phyloP scores from a whole-genome alignment of 1,140 invertebrate species.

The Heterodera carotae region DNA sequence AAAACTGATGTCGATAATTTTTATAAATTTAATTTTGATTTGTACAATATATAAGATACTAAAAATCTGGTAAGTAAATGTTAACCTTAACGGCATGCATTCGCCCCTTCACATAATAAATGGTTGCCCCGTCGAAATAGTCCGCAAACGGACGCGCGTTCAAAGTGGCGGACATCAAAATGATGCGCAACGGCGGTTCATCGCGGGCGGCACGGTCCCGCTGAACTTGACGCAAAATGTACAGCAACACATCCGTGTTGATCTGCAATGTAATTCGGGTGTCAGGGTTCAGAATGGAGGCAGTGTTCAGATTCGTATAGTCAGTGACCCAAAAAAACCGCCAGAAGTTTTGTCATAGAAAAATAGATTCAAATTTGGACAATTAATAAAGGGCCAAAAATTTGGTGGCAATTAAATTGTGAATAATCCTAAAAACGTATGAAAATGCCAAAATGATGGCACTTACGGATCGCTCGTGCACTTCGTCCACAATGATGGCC shows the following conservation, averaged over 20 bases:
- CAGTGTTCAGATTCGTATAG: no score
- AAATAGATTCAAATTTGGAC: no score
- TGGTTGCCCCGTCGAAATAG: slow-evolving; percentile 84
- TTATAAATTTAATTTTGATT: no score
- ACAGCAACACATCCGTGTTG: slow-evolving; percentile 86
- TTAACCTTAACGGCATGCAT: slow-evolving; percentile 77
- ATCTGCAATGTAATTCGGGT: background rate
- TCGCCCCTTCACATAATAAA: slow-evolving; percentile 85
- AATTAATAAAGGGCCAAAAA: no score
- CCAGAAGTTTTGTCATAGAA: no score
- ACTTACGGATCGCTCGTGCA: slow-evolving; percentile 88
- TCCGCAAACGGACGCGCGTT: slow-evolving; percentile 86
- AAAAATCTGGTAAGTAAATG: no score
- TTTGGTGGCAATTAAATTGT: no score
- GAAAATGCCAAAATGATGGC: background rate
- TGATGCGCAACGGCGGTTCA: slow-evolving; percentile 70
- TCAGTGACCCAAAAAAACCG: no score
- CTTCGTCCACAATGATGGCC: slow-evolving; percentile 90
- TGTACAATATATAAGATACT: no score
- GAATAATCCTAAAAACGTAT: no score
- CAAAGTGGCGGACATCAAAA: slow-evolving; percentile 93
- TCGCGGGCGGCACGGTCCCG: background rate
- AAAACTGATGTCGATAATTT: no score
- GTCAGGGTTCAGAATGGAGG: no score
- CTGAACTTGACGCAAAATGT: slow-evolving; percentile 74